Percentiles rank a stretch among this genome's conserved stretches.
These are phyloP conservation scores for Neolamprologus falcicula DNA, from an alignment of 2,113 vertebrate species.

Conservation along the genomic window DNA sequence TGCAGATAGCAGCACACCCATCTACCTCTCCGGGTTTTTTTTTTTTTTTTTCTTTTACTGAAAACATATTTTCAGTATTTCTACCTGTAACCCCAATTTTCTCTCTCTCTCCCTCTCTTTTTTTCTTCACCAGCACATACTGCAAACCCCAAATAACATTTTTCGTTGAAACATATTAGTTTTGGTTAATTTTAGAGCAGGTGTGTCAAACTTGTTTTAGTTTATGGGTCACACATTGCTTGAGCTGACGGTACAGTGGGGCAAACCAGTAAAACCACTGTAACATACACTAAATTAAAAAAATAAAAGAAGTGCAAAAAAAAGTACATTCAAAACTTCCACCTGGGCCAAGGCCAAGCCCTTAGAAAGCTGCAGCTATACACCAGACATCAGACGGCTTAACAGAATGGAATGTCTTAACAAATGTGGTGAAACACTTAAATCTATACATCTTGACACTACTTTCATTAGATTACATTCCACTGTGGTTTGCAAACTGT, in stretches of 20 bases:
- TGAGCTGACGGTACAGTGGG: neutral
- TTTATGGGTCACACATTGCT: neutral
- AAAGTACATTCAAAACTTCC: neutral
- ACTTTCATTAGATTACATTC: neutral
- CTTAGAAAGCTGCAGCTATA: neutral
- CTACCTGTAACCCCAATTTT: neutral
- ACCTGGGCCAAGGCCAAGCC: neutral
- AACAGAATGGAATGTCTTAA: neutral
- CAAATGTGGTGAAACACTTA: neutral
- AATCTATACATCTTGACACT: neutral
- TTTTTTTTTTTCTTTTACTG: neutral
- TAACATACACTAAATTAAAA: neutral
- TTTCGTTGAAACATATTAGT: neutral
- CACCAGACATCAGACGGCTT: neutral
- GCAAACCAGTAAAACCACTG: neutral
- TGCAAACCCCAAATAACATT: neutral
- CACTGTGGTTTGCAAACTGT: neutral
- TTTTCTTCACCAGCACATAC: neutral
- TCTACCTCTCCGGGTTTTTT: rapidly evolving
- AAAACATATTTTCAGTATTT: neutral
- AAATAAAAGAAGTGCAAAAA: neutral
- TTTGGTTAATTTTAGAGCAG: neutral
- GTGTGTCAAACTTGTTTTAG: neutral
- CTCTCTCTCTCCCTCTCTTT: neutral
- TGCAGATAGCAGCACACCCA: neutral